These are phyloP conservation scores for Myanophis thanlyinensis DNA, from an alignment of 2,113 vertebrate species.

Conservation along the genomic window DNA sequence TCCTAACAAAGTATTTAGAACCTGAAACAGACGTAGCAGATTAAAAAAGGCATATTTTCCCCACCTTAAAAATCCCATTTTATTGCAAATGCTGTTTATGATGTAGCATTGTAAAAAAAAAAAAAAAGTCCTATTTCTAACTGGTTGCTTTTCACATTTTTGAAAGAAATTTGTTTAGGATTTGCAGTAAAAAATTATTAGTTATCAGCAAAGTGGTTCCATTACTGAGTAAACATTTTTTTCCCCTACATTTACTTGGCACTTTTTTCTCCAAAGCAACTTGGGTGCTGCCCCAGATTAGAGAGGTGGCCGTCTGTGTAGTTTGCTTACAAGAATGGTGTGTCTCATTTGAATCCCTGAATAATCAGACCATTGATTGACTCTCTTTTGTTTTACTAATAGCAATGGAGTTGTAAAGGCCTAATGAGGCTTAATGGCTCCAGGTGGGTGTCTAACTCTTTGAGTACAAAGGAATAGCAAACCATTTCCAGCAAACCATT, in stretches of 20 bases:
- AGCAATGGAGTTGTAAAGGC: slow-evolving; percentile 47
- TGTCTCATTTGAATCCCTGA: slow-evolving; percentile 50
- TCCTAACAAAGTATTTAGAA: background rate
- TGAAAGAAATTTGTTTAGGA: background rate
- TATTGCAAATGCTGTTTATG: background rate
- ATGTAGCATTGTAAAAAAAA: background rate
- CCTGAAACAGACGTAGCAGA: background rate
- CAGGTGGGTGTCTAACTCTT: slow-evolving; percentile 48
- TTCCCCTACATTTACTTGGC: background rate
- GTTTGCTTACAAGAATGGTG: slow-evolving; percentile 24
- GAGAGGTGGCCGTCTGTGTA: background rate
- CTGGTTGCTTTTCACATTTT: background rate
- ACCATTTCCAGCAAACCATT: slow-evolving; percentile 30
- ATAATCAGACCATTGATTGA: slow-evolving; percentile 46
- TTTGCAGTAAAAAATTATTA: background rate
- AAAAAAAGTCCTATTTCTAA: background rate
- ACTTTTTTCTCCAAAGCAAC: slow-evolving; percentile 17
- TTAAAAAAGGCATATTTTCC: background rate
- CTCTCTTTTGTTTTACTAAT: slow-evolving; percentile 57
- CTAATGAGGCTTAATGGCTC: slow-evolving; percentile 57
- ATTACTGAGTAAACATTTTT: background rate
- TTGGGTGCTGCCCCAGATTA: background rate
- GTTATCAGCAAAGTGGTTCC: background rate
- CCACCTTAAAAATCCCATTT: background rate
- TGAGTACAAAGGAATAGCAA: slow-evolving; percentile 49